Base-by-base conservation (phyloP, 2,113 vertebrate genomes). In the Loxodonta africana region DNA sequence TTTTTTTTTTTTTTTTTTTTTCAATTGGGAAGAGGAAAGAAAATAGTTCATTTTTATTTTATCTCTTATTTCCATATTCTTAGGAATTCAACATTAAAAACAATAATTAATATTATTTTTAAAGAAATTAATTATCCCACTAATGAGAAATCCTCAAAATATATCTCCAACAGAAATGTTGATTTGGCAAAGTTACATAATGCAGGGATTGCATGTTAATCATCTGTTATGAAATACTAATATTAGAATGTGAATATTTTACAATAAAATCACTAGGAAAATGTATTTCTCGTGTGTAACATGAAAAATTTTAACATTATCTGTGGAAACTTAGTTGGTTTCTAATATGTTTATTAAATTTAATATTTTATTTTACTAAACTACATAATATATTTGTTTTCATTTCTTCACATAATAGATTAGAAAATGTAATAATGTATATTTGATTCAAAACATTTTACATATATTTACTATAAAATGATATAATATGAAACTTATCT, bases 271-370 rank as follows among this genome's bases (percentile, higher is more conserved):
- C 57, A 46, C 6, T 82, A 10, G 15, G 37, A 83, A 83, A 2
- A 30, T 23, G 26, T 23, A 48, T 28, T 28, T 87, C 2, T 92
- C 6, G 8, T 89, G 30, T 92, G 2, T 77, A 65, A 91, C 33
- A 93, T 53, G 63, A 33, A 21, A 97, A 91, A 89, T 60, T 30
- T 63, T 86, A 89, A 91, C 11, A 77, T 95, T 76, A 81, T 88
- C 23, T 60, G 33, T 3, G 82, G 53, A 82, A 93, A 73, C n/a
- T 76, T 84, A n/a, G 85, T 85, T 93, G 15, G 18, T 69, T 73
- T 91, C 77, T 91, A 25, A 73, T 65, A 60, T 60, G 5, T 5
- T 60, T 96, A 60, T 93, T 69, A 88, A 88, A 73, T 48, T 94
- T 44, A 73, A 53, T 57, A 48, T 94, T 96, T 95, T 88, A 84